Conservation (phyloP, 2,113 vertebrate species). For the Aegotheles bennettii region DNA sequence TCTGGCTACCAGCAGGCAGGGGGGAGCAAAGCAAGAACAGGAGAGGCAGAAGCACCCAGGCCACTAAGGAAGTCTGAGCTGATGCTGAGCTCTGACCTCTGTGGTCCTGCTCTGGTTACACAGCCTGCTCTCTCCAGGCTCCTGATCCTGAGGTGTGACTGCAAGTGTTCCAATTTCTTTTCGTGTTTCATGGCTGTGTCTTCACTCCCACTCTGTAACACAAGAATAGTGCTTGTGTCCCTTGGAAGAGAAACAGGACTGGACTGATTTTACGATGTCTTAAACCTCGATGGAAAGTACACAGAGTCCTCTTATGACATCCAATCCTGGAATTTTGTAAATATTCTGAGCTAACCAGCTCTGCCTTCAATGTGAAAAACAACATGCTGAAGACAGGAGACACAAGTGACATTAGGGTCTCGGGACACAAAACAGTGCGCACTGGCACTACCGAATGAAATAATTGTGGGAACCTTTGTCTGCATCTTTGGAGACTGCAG, state of each 20-base stretch:
- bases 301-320: neutral
- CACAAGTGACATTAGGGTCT: neutral
- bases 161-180: neutral
- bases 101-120: neutral
- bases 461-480: neutral
- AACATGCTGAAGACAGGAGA: neutral
- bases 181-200: neutral
- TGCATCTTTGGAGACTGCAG: neutral
- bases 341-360: neutral
- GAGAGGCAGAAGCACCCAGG: neutral
- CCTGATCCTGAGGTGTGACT: neutral
- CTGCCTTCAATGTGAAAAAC: neutral
- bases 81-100: neutral
- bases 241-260: neutral
- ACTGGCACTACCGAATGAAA: neutral
- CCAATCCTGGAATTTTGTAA: neutral
- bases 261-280: neutral
- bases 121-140: accelerated
- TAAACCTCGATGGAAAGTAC: neutral
- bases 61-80: accelerated
- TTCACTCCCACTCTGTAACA: neutral
- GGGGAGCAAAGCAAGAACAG: accelerated
- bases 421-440: neutral
- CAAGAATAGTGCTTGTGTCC: accelerated
- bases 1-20: neutral